A percentile compares a stretch with the other conserved stretches of the same genome.
phyloP scores from a whole-genome alignment of 2,113 vertebrate genomes.

The Mobula hypostoma region DNA sequence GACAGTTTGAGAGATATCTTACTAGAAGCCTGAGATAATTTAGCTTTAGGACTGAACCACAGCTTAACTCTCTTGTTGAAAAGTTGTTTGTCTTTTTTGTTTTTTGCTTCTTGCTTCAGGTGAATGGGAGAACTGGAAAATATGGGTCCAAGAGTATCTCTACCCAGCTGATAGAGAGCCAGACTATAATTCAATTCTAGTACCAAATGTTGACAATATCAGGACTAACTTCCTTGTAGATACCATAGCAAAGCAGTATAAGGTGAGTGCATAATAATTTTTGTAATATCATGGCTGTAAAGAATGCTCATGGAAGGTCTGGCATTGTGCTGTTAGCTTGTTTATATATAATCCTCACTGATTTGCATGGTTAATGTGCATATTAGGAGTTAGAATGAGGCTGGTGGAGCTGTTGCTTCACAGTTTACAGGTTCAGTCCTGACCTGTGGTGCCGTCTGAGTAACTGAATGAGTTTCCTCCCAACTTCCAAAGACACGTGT shows the following conservation, averaged over 20 bases:
- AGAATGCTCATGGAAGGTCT: too few species aligned
- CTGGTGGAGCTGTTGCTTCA: too few species aligned
- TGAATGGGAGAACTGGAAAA: constrained; percentile 65
- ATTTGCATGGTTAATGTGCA: too few species aligned
- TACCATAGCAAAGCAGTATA: constrained; percentile 63
- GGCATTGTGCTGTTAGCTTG: too few species aligned
- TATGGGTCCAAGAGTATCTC: constrained; percentile 55
- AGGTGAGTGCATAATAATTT: constrained; percentile 49
- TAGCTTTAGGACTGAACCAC: neutral
- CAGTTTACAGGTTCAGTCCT: too few species aligned
- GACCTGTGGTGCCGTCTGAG: too few species aligned
- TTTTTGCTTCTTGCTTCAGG: constrained; percentile 45
- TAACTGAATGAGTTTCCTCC: too few species aligned
- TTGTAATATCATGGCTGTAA: neutral
- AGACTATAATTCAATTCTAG: constrained; percentile 64
- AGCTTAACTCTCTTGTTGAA: neutral
- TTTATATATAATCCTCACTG: too few species aligned
- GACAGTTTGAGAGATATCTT: neutral
- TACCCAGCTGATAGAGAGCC: constrained; percentile 61
- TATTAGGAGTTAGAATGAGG: too few species aligned
- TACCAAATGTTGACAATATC: constrained; percentile 67
- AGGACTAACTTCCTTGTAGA: constrained; percentile 64
- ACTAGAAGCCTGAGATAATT: neutral
- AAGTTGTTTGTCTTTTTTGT: neutral
- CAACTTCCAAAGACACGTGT: too few species aligned